phyloP scores from a whole-genome alignment of 2,113 vertebrate genomes.

The Poeciliopsis turrubarensis region DNA sequence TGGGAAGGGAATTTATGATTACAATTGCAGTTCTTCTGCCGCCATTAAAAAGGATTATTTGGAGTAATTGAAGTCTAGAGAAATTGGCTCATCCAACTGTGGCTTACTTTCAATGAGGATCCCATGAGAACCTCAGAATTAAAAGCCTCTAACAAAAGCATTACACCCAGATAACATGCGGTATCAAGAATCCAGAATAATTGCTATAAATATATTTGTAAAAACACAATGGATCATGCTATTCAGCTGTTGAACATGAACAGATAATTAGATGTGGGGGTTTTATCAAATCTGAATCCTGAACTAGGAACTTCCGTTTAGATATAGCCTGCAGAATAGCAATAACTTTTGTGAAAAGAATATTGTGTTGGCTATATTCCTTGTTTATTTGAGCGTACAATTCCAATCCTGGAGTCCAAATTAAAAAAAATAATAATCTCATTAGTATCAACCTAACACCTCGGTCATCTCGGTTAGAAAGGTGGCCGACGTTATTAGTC shows the following conservation, averaged over 20 bases:
- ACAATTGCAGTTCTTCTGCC: slow-evolving; percentile 44
- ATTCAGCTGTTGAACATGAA: not conserved
- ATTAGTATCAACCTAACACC: too few species aligned
- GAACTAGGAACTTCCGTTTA: too few species aligned
- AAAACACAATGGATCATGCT: not conserved
- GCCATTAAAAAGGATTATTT: slow-evolving; percentile 54
- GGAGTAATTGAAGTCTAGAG: slow-evolving; percentile 46
- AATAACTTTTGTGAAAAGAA: too few species aligned
- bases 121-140: slow-evolving; percentile 11
- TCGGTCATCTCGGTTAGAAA: too few species aligned
- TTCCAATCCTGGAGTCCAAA: too few species aligned
- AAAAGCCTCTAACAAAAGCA: not conserved
- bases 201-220: not conserved
- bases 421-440: too few species aligned
- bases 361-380: too few species aligned
- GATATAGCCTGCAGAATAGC: too few species aligned
- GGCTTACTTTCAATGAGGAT: slow-evolving; percentile 7
- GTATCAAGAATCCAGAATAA: slow-evolving; percentile 1
- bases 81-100: slow-evolving; percentile 32
- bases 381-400: too few species aligned
- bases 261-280: not conserved
- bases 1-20: slow-evolving; percentile 41
- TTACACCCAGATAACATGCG: not conserved
- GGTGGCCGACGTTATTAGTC: too few species aligned
- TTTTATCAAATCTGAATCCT: slow-evolving; percentile 8